phyloP scores from a whole-genome alignment of 2,113 vertebrate genomes.

The Pterocles burchelli region DNA sequence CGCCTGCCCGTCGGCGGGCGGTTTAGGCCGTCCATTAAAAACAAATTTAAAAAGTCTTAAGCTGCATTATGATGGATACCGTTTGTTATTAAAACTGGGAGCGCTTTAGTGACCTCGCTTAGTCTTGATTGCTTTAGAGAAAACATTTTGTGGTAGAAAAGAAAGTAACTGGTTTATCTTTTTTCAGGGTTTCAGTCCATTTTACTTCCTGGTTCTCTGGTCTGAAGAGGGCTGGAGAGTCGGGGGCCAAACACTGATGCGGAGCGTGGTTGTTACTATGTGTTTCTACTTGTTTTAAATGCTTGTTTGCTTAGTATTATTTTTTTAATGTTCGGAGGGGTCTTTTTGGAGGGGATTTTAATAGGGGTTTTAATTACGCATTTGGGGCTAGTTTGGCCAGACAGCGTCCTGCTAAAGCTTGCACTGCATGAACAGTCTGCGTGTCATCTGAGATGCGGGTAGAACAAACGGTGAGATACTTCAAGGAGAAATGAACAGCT shows the following conservation, averaged over 20 bases:
- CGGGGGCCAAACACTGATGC: background rate
- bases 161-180: background rate
- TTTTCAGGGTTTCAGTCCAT: fast-evolving
- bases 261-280: background rate
- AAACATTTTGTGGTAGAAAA: background rate
- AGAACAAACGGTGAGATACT: background rate
- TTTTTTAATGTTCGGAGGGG: background rate
- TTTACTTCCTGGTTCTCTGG: background rate
- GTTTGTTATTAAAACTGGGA: background rate
- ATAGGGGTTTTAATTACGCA: background rate
- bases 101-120: background rate
- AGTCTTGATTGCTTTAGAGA: background rate
- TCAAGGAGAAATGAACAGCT: background rate
- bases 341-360: background rate
- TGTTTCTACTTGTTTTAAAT: background rate
- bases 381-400: background rate
- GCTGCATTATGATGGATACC: fast-evolving
- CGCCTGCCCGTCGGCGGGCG: background rate
- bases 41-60: fast-evolving
- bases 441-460: background rate
- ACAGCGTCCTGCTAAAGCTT: background rate
- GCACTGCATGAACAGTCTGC: background rate
- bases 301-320: background rate
- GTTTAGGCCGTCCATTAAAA: fast-evolving
- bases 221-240: background rate